Base-by-base conservation (phyloP, 2,888 invertebrate genomes). In the Volucella zonaria region DNA sequence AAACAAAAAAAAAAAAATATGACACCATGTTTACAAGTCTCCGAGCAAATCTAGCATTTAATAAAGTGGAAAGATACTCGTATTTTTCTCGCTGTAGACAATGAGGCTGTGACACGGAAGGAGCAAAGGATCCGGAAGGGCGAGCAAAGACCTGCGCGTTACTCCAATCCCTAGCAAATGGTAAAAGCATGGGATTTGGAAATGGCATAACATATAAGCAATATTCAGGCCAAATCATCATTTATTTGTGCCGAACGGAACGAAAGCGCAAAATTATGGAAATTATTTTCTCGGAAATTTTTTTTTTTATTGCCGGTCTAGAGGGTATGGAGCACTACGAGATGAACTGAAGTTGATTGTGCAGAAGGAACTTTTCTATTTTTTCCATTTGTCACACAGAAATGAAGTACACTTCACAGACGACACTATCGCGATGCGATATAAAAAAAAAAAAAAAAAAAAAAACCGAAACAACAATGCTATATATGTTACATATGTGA, bases 191-290 rank as follows among this genome's bases (percentile, higher is more conserved):
- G 75, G 40, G 80, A 75, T 80, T 70, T 42, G 66, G 66, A 47
- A 67, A 66, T 79, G 68, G 61, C 74, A 61, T 23, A 23, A 23
- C 18, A 23, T 52, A 67, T 71, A 75, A 80, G 79, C 64, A 79
- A 68, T 75, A 79, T 80, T 64, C 70, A 83, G 71, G 74, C 83
- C 79, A 83, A 80, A 58, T 80, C 75, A 43, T 80, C 80, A 80
- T 80, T 79, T 80, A 80, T 80, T 71, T 80, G 66, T 71, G 75
- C 64, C 74, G 71, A 80, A 75, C 64, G 66, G 66, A 80, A 66
- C 58, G 79, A 79, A 83, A 83, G 82, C 68, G 64, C 70, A 83
- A 83, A 83, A 80, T 83, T 80, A 83, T 83, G 83, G 75, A 80
- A 83, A 83, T 80, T 83, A 80, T 83, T 75, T 80, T 70, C 68